Evolutionary conservation across 2,888 invertebrate genomes (phyloP).

Genomic region (Andrena camellia): DNA sequence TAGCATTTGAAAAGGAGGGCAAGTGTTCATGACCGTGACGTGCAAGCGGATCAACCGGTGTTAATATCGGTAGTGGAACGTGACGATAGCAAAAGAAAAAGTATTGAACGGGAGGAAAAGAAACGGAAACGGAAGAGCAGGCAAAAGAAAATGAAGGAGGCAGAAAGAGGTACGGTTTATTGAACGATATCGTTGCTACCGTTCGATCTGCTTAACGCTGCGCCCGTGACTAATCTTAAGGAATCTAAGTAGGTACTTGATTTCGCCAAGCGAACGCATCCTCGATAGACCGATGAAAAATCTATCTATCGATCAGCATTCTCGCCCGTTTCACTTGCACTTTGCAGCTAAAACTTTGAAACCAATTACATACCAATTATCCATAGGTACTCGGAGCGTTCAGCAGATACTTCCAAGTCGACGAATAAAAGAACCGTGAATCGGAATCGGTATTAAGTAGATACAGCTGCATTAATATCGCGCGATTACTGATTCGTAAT

Average conservation of each 20-base stretch:
- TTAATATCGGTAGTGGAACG: constrained; percentile 75
- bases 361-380: constrained; percentile 1
- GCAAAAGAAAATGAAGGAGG: constrained; percentile 18
- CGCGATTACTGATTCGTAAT: constrained; percentile 21
- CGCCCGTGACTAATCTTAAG: neutral
- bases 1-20: constrained; percentile 65
- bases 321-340: no score
- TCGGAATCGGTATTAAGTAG: constrained; percentile 1
- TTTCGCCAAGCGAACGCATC: no score
- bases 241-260: neutral
- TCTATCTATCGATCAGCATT: no score
- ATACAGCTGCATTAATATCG: neutral
- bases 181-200: neutral
- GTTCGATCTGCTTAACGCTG: neutral
- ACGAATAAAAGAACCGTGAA: constrained; percentile 4
- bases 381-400: constrained; percentile 2
- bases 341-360: no score
- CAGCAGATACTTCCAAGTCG: constrained; percentile 1
- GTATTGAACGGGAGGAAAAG: constrained; percentile 35
- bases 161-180: constrained; percentile 13
- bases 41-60: constrained; percentile 68
- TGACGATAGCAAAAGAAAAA: constrained; percentile 64
- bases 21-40: constrained; percentile 71
- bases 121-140: constrained; percentile 16
- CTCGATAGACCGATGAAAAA: no score